Conservation (phyloP, 2,888 invertebrate species). For the Drosophila paucipuncta region DNA sequence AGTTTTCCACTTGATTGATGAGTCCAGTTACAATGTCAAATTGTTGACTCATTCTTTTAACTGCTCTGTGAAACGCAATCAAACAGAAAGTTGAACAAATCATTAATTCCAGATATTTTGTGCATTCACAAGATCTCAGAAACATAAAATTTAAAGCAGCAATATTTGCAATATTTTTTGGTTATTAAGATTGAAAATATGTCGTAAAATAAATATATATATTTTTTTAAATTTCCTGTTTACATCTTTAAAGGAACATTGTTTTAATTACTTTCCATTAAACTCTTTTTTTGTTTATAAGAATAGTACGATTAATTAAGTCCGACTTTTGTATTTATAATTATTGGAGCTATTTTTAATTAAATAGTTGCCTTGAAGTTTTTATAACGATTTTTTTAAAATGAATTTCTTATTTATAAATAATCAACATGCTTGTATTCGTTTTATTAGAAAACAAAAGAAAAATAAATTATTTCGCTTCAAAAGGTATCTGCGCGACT, state of each 20-base stretch:
- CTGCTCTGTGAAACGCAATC: background rate
- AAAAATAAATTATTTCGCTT: background rate
- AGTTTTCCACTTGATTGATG: conserved; percentile 51
- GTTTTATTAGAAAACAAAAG: background rate
- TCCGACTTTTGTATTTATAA: background rate
- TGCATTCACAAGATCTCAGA: background rate
- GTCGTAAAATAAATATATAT: background rate
- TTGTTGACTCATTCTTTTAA: background rate
- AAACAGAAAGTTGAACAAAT: background rate
- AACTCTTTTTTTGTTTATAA: background rate
- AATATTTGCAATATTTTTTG: background rate
- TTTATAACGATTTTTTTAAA: background rate
- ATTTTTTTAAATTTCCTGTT: background rate
- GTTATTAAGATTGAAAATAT: background rate
- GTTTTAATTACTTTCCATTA: background rate
- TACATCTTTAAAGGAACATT: background rate
- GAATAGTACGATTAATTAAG: background rate
- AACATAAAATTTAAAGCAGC: background rate
- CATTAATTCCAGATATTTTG: background rate
- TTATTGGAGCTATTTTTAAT: background rate
- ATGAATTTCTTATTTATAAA: background rate
- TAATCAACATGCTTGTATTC: background rate
- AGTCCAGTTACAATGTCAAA: conserved; percentile 11
- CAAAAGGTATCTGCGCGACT: background rate
- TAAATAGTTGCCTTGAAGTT: background rate